phyloP scores from a whole-genome alignment of 2,113 vertebrate species.

The Heptranchias perlo region DNA sequence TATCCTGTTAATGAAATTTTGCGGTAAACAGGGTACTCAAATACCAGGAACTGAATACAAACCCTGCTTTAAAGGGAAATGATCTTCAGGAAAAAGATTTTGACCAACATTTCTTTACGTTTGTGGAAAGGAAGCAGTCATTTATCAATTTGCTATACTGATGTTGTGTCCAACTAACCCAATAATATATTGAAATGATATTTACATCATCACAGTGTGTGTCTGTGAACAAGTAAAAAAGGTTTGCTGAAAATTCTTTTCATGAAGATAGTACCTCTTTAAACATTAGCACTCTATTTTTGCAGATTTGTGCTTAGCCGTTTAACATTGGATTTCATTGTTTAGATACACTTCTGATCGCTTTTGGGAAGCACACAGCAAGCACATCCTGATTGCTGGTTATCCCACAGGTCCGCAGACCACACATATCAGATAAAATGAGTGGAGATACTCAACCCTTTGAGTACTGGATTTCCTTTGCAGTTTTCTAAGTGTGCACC shows the following conservation, averaged over 20 bases:
- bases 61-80: neutral
- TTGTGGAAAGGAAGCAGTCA: neutral
- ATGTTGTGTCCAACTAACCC: neutral
- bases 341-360: neutral
- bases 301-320: neutral
- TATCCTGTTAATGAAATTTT: neutral
- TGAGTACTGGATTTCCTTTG: neutral
- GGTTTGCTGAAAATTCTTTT: neutral
- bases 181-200: neutral
- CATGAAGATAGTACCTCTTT: neutral
- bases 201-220: neutral
- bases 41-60: neutral
- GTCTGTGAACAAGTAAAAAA: neutral
- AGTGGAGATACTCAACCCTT: conserved; percentile 2
- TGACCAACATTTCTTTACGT: neutral
- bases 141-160: neutral
- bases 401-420: conserved; percentile 11
- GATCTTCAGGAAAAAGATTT: neutral
- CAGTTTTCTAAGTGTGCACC: conserved; percentile 23
- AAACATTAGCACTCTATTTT: neutral
- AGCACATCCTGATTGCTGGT: conserved; percentile 22
- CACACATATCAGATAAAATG: conserved; percentile 9
- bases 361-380: conserved; percentile 16
- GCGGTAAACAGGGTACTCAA: neutral
- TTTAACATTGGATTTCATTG: conserved; percentile 15